Evolutionary conservation across 2,888 invertebrate genomes (phyloP), one percentile per base, ranked within the genome.

Genomic region (Neoscelio sp.): DNA sequence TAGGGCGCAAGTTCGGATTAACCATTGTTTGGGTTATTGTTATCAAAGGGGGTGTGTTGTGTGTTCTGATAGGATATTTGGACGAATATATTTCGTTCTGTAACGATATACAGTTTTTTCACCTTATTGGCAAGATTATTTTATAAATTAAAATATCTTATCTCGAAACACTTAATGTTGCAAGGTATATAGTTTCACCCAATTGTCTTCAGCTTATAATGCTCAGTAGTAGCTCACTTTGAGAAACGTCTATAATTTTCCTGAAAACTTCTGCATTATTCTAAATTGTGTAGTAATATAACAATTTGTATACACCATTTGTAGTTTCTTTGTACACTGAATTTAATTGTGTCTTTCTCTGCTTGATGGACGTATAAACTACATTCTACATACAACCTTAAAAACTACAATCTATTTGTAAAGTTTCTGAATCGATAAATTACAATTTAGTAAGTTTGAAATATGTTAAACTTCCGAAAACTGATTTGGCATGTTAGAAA

Each of bases 341-440:
- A n/a, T n/a, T n/a, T n/a, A n/a, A n/a, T n/a, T n/a, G n/a, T n/a
- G n/a, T n/a, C n/a, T n/a, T n/a, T n/a, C n/a, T n/a, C n/a, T n/a
- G n/a, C n/a, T n/a, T n/a, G n/a, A n/a, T n/a, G n/a, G 23, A 44
- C 44, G 3, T 44, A 12, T 30, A n/a, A 20, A 20, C 7, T 44
- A 30, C 28, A 17, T 42, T 48, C 12, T 35, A 28, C 48, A 48
- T 12, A 7, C 26, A 6, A 30, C n/a, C n/a, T n/a, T n/a, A 0
- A 2, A 54, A 46, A 44, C 54, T 54, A 5, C 0, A 68, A 68
- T n/a, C 56, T 56, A 68, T 68, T 68, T 20, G 2, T 62, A 62
- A 46, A 35, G 42, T 26, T n/a, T 18, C 12, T 3, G n/a, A 68
- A 54, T 56, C 56, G 26, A 56, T 38, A 17, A 35, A 35, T 35